These are phyloP conservation scores for Rhagonycha lutea DNA, from an alignment of 2,888 invertebrate genomes.

Conservation along the genomic window DNA sequence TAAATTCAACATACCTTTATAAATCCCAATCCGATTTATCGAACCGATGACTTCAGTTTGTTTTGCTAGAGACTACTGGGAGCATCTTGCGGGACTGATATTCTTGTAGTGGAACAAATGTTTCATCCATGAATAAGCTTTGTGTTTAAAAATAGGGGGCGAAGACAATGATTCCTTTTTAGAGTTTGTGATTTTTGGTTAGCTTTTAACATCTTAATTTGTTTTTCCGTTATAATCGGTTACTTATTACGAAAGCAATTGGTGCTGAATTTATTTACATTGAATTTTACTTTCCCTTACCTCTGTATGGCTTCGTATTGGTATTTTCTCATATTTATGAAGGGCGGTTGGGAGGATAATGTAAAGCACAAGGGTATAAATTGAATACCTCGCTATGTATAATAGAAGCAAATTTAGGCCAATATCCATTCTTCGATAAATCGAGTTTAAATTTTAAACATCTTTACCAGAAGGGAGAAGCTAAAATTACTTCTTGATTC, in stretches of 20 bases:
- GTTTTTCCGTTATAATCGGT: background rate
- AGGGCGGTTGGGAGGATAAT: slow-evolving; percentile 29
- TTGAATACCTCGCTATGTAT: slow-evolving; percentile 36
- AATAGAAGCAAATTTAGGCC: slow-evolving; percentile 31
- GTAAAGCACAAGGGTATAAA: slow-evolving; percentile 30
- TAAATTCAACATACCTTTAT: slow-evolving; percentile 23
- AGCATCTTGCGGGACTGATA: slow-evolving; percentile 18
- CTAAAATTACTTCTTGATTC: slow-evolving; percentile 6
- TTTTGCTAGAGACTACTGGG: slow-evolving; percentile 39
- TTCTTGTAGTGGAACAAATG: slow-evolving; percentile 22
- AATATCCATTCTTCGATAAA: slow-evolving; percentile 37
- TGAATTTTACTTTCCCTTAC: background rate
- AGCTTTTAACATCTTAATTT: background rate
- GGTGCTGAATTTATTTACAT: background rate
- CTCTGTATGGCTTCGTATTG: slow-evolving; percentile 29
- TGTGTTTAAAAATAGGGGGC: slow-evolving; percentile 6
- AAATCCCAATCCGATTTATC: slow-evolving; percentile 49
- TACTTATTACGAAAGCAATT: background rate
- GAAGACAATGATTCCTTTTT: slow-evolving; percentile 9
- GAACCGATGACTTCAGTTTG: slow-evolving; percentile 46
- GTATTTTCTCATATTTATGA: slow-evolving; percentile 37
- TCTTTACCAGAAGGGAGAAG: slow-evolving; percentile 10
- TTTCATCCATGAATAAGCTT: slow-evolving; percentile 21
- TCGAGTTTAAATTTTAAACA: slow-evolving; percentile 38
- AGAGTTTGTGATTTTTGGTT: background rate